phyloP scores from a whole-genome alignment of 2,113 vertebrate species.

The Euleptes europaea region DNA sequence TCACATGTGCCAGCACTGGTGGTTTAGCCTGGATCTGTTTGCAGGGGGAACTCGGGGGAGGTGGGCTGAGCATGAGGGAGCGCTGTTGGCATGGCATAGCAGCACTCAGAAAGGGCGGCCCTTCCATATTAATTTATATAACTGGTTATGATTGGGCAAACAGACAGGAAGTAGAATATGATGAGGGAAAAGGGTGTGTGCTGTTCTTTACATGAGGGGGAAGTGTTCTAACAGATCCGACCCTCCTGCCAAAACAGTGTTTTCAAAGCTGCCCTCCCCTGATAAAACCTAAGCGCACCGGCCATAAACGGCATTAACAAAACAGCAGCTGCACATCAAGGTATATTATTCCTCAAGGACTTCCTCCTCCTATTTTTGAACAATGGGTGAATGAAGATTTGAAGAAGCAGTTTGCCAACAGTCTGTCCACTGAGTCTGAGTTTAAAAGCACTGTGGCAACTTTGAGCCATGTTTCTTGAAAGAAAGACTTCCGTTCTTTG shows the following conservation, averaged over 20 bases:
- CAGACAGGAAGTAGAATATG: not conserved
- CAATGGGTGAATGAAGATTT: conserved; percentile 60
- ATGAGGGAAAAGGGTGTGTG: not conserved
- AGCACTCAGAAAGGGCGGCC: not conserved
- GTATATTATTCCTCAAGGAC: conserved; percentile 63
- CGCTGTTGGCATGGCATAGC: conserved; percentile 21
- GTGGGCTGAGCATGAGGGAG: accelerated
- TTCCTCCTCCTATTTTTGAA: conserved; percentile 48
- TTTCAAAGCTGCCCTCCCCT: conserved; percentile 66
- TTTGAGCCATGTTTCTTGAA: conserved; percentile 49
- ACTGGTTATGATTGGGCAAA: not conserved
- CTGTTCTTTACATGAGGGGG: not conserved
- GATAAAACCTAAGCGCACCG: conserved; percentile 66
- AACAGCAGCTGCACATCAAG: conserved; percentile 72
- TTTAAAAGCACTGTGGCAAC: conserved; percentile 70
- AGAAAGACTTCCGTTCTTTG: conserved; percentile 64
- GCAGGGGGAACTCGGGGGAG: no score
- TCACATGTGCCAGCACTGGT: not conserved
- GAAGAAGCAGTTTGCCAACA: conserved; percentile 55
- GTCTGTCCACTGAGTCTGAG: conserved; percentile 62
- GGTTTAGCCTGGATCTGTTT: accelerated
- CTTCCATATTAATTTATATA: no score
- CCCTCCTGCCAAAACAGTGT: conserved; percentile 53
- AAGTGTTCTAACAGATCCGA: conserved; percentile 35
- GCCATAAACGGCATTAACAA: conserved; percentile 68